Percentiles rank a stretch among this genome's conserved stretches.
These are phyloP conservation scores for Amphipoea lucens DNA, from an alignment of 2,888 invertebrate species.

Conservation along the genomic window DNA sequence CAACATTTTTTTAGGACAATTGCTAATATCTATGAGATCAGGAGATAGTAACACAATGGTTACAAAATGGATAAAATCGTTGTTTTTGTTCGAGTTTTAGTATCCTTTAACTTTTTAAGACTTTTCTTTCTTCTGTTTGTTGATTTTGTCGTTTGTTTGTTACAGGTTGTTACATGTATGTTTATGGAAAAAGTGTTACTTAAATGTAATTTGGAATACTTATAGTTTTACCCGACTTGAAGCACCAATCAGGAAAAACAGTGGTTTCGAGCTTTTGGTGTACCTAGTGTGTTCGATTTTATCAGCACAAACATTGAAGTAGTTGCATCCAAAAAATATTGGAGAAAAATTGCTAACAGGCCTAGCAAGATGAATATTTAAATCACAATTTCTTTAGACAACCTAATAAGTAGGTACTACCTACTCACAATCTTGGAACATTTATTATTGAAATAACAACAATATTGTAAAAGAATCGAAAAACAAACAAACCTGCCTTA, in stretches of 20 bases:
- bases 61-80: conserved; percentile 30
- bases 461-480: neutral
- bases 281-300: neutral
- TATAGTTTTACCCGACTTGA: too few species aligned
- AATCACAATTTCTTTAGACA: neutral
- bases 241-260: neutral
- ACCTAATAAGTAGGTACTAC: neutral
- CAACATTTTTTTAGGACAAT: conserved; percentile 61
- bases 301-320: neutral
- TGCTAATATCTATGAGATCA: conserved; percentile 54
- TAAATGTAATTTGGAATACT: too few species aligned
- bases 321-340: too few species aligned
- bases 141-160: conserved; percentile 12
- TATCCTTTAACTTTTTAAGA: conserved; percentile 38
- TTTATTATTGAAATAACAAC: neutral
- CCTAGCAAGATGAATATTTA: neutral
- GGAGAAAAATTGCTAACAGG: too few species aligned
- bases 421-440: neutral
- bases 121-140: conserved; percentile 8
- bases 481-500: neutral
- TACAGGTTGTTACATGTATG: too few species aligned
- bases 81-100: conserved; percentile 20
- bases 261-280: neutral
- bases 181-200: neutral
- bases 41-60: conserved; percentile 53